Evolutionary conservation across 1,140 invertebrate species (phyloP), one percentile per base, ranked within the genome.

Genomic region (Lordiphosa collinella): DNA sequence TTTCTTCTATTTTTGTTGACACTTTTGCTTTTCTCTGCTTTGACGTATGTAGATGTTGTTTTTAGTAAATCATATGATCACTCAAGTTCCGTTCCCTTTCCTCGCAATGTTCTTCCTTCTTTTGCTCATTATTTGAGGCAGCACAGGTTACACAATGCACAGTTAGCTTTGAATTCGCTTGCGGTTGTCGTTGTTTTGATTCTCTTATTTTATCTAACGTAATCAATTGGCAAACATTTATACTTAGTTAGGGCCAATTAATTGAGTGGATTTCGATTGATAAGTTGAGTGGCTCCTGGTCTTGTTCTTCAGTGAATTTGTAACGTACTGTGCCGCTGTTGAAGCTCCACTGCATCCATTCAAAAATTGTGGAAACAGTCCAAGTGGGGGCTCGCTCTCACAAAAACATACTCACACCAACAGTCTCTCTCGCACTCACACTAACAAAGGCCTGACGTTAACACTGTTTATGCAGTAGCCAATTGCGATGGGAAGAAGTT

Each of bases 131-230:
- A 35, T 69, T 47, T 65, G 22, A 12, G 41, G 51, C 37, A 46
- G 41, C 41, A 12, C 41, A 29, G 22, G 62, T 82, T 82, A 82
- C 76, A 82, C 76, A 82, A 82, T 84, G 47, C 44, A 56, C 57
- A 57, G 58, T 68, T 62, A 47, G 49, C 41, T 60, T 47, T 50
- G 47, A 59, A n/a, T 59, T 71, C 16, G 16, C 16, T 25, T 25
- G 5, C 22, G 9, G 25, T 9, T 25, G 8, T 37, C n/a, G 32
- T 48, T 38, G 48, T 13, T 75, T 59, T 11, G 9, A 11, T 60
- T 37, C 12, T 32, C 14, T 46, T 25, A 25, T 25, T 25, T 7
- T 25, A 25, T 25, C 6, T 25, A 25, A 25, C 22, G 40, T 46
- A 38, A 61, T 82, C 53, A 79, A 80, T 80, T 64, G 44, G 47